A percentile compares a stretch with the other conserved stretches of the same genome.
phyloP scores from a whole-genome alignment of 2,888 invertebrate genomes.

The Cylindroiulus punctatus region DNA sequence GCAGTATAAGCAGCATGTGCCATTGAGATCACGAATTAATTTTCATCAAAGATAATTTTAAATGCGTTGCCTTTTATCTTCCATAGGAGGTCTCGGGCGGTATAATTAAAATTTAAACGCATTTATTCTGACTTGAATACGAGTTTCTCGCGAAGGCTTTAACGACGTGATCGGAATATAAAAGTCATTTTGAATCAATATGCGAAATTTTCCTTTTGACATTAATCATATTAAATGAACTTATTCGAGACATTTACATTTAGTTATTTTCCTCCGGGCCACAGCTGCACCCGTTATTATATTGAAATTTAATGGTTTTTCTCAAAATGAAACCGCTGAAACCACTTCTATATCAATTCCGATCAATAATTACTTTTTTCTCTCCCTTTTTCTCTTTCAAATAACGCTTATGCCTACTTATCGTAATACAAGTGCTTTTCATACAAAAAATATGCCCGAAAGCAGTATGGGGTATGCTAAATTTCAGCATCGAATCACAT shows the following conservation, averaged over 20 bases:
- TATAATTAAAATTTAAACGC: no score
- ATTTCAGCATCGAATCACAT: background rate
- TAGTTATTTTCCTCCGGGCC: slow-evolving; percentile 34
- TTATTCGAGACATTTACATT: slow-evolving; percentile 31
- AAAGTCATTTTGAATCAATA: background rate
- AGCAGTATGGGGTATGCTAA: background rate
- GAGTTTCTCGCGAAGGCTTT: background rate
- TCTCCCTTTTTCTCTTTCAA: background rate
- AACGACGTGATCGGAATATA: slow-evolving; percentile 2
- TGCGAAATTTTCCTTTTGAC: background rate
- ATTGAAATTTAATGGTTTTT: slow-evolving; percentile 34
- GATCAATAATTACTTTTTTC: slow-evolving; percentile 15
- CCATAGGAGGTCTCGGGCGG: no score
- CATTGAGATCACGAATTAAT: no score
- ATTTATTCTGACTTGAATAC: background rate
- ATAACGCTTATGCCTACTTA: background rate
- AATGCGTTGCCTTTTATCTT: no score
- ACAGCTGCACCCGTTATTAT: slow-evolving; percentile 34
- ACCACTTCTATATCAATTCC: slow-evolving; percentile 34
- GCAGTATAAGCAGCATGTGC: no score
- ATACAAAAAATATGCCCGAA: slow-evolving; percentile 14
- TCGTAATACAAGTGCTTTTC: background rate
- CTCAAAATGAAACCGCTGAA: slow-evolving; percentile 28
- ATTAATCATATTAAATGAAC: slow-evolving; percentile 42
- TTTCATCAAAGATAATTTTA: no score